Base-by-base conservation (phyloP, 2,113 vertebrate species). In the Noctilio leporinus region DNA sequence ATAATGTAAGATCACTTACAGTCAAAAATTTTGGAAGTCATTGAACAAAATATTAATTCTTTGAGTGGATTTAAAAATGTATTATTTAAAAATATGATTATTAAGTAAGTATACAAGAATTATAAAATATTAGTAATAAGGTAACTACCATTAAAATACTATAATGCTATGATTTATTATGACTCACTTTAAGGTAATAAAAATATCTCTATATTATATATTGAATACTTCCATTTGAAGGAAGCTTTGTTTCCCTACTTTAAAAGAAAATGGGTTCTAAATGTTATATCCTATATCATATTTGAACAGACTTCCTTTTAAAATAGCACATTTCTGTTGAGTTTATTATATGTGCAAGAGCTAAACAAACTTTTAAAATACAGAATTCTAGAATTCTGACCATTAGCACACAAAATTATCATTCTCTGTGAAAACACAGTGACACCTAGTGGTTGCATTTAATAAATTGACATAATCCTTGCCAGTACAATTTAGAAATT, bases 381-480 rank as follows among this genome's bases (percentile, higher is more conserved):
- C 2, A 30, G 16, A 96, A 69, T 89, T 86, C 47, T 72, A 93
- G 22, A 92, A 75, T 81, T 92, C 57, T 91, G 51, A 84, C 64
- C 47, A 55, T 78, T 30, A 73, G 57, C 24, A 85, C 24, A 77
- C 16, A 88, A 75, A n/a, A n/a, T 38, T 67, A 69, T 43, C 57
- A 86, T 43, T 92, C n/a, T 84, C 64, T 85, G 33, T 92, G 93
- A 77, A 81, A 78, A 88, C 75, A 88, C 83, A 97, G 95, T 95
- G 97, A 93, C 97, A 96, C 91, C 97, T 97, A 95, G 97, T 97
- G 97, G 97, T 55, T 53, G 95, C 43, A 57, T 40, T 72, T 86
- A 93, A 45, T 72, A 91, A 38, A 95, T 2, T 76, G 80, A 35
- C 45, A 77, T 47, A 72, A 88, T 62, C 2, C 16, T 38, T 57